Base-by-base conservation (phyloP, 2,113 vertebrate genomes). In the Puffinus mauretanicus region DNA sequence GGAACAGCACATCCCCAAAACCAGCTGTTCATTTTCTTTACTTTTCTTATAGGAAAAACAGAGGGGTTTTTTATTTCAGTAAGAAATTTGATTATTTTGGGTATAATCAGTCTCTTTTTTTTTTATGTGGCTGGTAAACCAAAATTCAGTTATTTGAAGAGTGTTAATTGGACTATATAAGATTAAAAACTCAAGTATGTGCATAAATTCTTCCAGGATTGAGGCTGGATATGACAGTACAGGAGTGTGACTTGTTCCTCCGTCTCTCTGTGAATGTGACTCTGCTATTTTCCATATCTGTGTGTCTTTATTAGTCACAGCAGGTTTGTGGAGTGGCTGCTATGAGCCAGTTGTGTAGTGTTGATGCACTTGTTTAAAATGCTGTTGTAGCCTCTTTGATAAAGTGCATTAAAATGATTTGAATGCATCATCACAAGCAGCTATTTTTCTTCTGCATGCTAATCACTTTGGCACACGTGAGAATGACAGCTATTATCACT, bases 41-140 rank as follows among this genome's bases (percentile, higher is more conserved):
- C 40, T 88, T 96, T 97, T 95, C 93, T 96, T 94, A 96, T 87
- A 96, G 93, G 88, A 96, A 95, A 96, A 89, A 11, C 13, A 19
- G 19, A 15, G 0, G 54, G 10, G 0, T 62, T 85, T 80, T 75
- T 64, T 57, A 70, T 91, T 93, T 89, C 69, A 54, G 30, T 67
- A 5, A 77, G 83, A 44, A 86, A 94, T 72, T 57, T 54, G 36
- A 67, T 89, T 94, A 76, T 83, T 86, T 83, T 44, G 65, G 88
- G 65, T 79, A 6, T 34, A 36, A 87, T 82, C 86, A 47, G 66
- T 75, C 83, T 86, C 83, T 86, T 64, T 92, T 71, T 86, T 93
- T 38, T 38, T 38, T 38, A 46, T 6, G 54, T 73, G 76, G 79
- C 94, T 94, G 90, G 54, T 66, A 67, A 96, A 73, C 54, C 79